Base-by-base conservation (phyloP, 2,888 invertebrate species). In the Mesoligia furuncula region DNA sequence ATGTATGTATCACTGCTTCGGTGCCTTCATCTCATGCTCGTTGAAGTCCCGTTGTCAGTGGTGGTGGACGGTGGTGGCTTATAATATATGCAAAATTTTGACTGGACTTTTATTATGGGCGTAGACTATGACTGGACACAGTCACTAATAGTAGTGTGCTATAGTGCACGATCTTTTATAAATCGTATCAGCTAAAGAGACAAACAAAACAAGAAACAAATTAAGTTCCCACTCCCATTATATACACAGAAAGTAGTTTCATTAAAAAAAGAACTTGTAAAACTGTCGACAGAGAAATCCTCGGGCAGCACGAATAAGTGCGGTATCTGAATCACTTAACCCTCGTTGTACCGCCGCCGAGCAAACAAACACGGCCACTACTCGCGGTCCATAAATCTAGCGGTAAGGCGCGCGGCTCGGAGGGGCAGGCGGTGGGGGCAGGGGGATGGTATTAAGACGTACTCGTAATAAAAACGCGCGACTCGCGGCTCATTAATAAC, bases 401-500 rank as follows among this genome's bases (percentile, higher is more conserved):
- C 70, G 27, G 68, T 27, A 42, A 59, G 75, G 59, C 72, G 45
- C 42, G 62, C 51, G 20, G n/a, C 4, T 59, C n/a, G 17, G 42
- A 7, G 59, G 5, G 57, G 24, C 4, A 0, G 48, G 31, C n/a
- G 13, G 6, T 2, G 13, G 51, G 76, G 54, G 39, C 6, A 7
- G 4, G 2, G 51, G 13, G 24, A 39, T 11, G 54, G 57, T 36
- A 80, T 87, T 84, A 87, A 87, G 87, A 82, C 72, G 77, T 77
- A 77, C 82, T 80, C 77, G 72, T 79, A 84, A 85, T 88, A 85
- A 88, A 82, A 87, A 80, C 79, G 62, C 69, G 71, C 70, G 65
- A 78, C 78, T 75, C 72, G 83, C 80, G 70, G 86, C 83, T 85
- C 88, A 88, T 88, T 88, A 88, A 88, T 85, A 85, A 88, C 82